Conservation (phyloP, 2,888 invertebrate species). For the Galerucella nymphaeae region DNA sequence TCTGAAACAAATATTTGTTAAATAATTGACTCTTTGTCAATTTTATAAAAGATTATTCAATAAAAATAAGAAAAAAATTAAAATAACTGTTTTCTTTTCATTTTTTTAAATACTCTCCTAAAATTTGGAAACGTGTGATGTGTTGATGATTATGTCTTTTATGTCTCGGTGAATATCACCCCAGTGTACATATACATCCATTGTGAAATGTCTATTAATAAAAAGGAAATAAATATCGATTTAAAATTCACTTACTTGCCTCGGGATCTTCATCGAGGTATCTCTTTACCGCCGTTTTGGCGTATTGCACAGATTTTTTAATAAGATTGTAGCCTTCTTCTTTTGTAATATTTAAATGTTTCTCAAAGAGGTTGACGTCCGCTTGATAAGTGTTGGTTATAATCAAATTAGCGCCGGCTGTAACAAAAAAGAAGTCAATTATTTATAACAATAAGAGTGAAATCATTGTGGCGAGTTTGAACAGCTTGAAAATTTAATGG, state of each 20-base stretch:
- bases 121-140: no score
- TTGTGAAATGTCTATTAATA: no score
- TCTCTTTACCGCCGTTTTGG: conserved; percentile 76
- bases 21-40: no score
- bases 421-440: neutral
- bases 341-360: conserved; percentile 76
- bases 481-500: no score
- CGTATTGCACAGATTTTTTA: conserved; percentile 77
- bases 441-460: neutral
- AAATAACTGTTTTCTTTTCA: no score
- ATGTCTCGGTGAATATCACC: no score
- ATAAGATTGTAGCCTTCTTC: conserved; percentile 79
- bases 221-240: neutral
- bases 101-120: no score
- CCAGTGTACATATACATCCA: no score
- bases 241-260: conserved; percentile 49
- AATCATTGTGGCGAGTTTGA: neutral
- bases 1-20: conserved; percentile 47
- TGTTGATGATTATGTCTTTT: no score
- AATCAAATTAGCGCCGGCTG: conserved; percentile 88
- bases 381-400: conserved; percentile 93
- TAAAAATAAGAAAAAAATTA: no score
- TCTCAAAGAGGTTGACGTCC: conserved; percentile 79
- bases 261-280: conserved; percentile 67
- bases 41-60: no score